Percentiles rank a stretch among this genome's conserved stretches.
Evolutionary conservation across 2,797 vertebrate species (phyloP).

Genomic region (Falco naumanni): DNA sequence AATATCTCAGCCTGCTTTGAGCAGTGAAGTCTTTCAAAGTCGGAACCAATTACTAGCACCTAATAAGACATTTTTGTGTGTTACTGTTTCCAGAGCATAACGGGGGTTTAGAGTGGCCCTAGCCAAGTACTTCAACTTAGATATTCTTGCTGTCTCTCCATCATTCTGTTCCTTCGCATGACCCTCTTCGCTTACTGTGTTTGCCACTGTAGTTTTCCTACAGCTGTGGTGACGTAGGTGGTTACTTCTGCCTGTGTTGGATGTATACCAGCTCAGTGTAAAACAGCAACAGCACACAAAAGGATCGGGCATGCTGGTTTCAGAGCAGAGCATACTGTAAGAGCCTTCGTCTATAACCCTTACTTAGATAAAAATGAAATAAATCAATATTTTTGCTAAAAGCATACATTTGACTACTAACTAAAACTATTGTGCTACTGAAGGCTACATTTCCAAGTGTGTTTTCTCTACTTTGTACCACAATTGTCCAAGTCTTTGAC

Average conservation of each 20-base stretch:
- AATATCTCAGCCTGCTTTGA: neutral
- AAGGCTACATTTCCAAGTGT: neutral
- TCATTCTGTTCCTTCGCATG: neutral
- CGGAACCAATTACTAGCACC: neutral
- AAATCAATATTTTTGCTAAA: neutral
- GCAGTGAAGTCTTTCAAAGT: neutral
- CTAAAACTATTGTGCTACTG: neutral
- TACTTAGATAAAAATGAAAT: neutral
- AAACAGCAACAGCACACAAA: neutral
- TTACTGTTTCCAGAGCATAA: neutral
- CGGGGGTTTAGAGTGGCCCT: neutral
- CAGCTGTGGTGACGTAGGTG: neutral
- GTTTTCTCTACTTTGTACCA: neutral
- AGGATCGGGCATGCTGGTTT: neutral
- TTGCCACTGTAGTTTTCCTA: accelerated
- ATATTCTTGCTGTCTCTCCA: neutral
- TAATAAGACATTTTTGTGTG: neutral
- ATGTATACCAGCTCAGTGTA: too few species aligned
- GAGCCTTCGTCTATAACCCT: neutral
- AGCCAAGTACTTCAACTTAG: neutral
- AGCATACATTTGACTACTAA: neutral
- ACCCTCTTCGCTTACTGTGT: accelerated
- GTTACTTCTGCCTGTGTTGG: neutral
- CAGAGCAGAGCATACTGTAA: neutral
- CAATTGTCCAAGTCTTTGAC: neutral